Evolutionary conservation across 2,113 vertebrate genomes (phyloP).

Genomic region (Microcebus griseorufus): DNA sequence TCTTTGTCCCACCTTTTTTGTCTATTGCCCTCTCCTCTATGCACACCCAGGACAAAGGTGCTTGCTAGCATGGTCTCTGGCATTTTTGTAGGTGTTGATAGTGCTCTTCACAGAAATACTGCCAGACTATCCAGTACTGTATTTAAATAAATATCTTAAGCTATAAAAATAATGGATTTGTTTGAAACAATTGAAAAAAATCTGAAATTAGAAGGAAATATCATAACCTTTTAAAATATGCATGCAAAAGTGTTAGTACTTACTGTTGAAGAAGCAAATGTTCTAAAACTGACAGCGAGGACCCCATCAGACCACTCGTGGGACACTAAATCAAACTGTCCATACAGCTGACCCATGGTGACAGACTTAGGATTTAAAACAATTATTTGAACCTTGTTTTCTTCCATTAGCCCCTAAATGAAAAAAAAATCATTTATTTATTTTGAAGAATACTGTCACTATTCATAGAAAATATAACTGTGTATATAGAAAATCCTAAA

Average conservation of each 20-base stretch:
- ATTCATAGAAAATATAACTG: not conserved
- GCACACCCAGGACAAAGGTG: not conserved
- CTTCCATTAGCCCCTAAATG: slow-evolving; percentile 91
- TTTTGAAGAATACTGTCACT: not conserved
- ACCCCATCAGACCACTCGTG: slow-evolving; percentile 96
- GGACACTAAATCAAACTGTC: slow-evolving; percentile 92
- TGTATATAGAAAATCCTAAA: not conserved
- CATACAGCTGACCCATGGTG: slow-evolving; percentile 94
- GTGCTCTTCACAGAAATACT: not conserved
- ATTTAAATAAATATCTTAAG: not conserved
- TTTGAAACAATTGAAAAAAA: not conserved
- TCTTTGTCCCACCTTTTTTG: not conserved
- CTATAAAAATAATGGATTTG: not conserved
- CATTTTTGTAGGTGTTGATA: not conserved
- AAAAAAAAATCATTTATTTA: not conserved
- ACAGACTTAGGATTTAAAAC: slow-evolving; percentile 95
- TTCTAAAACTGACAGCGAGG: slow-evolving; percentile 92
- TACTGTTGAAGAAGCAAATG: slow-evolving; percentile 91
- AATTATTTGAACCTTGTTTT: slow-evolving; percentile 93
- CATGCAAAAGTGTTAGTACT: not conserved
- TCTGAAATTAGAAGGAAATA: not conserved
- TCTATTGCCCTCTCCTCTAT: not conserved
- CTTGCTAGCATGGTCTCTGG: not conserved
- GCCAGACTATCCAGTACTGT: not conserved
- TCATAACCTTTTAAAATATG: not conserved